A percentile compares a stretch with the other conserved stretches of the same genome.
These are phyloP conservation scores for Muscina levida DNA, from an alignment of 2,888 invertebrate species.

Conservation along the genomic window DNA sequence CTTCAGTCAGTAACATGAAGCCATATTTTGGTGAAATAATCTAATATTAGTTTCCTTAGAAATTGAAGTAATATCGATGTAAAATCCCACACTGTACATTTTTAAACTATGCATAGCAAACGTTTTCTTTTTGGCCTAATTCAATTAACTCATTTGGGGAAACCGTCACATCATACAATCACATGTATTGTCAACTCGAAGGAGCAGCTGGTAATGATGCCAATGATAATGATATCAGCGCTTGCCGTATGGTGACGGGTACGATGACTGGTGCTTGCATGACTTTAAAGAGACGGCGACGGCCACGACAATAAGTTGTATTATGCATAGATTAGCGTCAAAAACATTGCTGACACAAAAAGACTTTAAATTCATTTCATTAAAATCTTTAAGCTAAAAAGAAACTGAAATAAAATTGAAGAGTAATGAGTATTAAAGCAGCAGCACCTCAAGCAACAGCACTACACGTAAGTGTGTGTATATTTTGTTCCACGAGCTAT, in stretches of 20 bases:
- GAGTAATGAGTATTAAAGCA: too few species aligned
- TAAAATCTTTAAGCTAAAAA: slow-evolving; percentile 34
- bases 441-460: neutral
- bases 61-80: too few species aligned
- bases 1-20: too few species aligned
- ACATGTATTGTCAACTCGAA: neutral
- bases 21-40: too few species aligned
- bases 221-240: neutral
- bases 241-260: neutral
- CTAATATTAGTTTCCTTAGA: too few species aligned
- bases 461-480: neutral
- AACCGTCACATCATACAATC: neutral
- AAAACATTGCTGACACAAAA: slow-evolving; percentile 46
- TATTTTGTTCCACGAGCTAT: too few species aligned
- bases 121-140: too few species aligned
- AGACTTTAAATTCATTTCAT: slow-evolving; percentile 49
- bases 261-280: slow-evolving; percentile 6
- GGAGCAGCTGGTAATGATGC: slow-evolving; percentile 9
- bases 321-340: slow-evolving; percentile 50
- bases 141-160: neutral
- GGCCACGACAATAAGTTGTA: slow-evolving; percentile 15
- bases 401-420: neutral
- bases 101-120: too few species aligned
- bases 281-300: slow-evolving; percentile 10
- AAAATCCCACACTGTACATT: too few species aligned